These are phyloP conservation scores for Ochlodes sylvanus DNA, from an alignment of 2,888 invertebrate species.

Conservation along the genomic window DNA sequence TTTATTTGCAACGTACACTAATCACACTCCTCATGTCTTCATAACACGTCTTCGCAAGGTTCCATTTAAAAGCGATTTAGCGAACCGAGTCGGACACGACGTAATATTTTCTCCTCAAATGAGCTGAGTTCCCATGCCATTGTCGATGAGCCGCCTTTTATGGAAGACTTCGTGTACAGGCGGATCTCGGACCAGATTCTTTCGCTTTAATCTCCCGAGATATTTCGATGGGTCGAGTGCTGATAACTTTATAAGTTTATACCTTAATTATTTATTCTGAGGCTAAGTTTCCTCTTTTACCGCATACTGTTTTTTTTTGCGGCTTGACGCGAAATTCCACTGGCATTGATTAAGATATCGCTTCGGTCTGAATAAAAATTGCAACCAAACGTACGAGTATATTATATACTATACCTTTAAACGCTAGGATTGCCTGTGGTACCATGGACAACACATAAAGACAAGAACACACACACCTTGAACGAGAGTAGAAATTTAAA, in stretches of 20 bases:
- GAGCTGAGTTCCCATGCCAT: constrained; percentile 83
- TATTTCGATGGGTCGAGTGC: constrained; percentile 42
- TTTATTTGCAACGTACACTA: constrained; percentile 37
- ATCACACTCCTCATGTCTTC: constrained; percentile 57
- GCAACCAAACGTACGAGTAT: no score
- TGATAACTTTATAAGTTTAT: constrained; percentile 53
- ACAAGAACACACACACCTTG: no score
- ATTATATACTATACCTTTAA: no score
- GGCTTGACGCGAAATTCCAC: constrained; percentile 2
- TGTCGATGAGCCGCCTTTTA: constrained; percentile 78
- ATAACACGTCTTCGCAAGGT: constrained; percentile 55
- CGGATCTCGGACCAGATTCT: constrained; percentile 70
- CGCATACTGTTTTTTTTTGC: no score
- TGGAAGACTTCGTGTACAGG: constrained; percentile 70
- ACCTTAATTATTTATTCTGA: constrained; percentile 45
- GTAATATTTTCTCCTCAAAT: constrained; percentile 83
- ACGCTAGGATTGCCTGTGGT: no score
- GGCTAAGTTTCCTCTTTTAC: constrained; percentile 23
- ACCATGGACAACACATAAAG: no score
- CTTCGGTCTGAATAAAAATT: no score
- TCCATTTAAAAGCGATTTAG: constrained; percentile 77
- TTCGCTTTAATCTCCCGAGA: constrained; percentile 54
- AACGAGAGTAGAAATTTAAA: no score
- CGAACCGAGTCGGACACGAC: constrained; percentile 63
- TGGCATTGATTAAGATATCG: no score